Evolutionary conservation across 1,140 invertebrate species (phyloP), one percentile per base, ranked within the genome.

Genomic region (Mercenaria mercenaria): DNA sequence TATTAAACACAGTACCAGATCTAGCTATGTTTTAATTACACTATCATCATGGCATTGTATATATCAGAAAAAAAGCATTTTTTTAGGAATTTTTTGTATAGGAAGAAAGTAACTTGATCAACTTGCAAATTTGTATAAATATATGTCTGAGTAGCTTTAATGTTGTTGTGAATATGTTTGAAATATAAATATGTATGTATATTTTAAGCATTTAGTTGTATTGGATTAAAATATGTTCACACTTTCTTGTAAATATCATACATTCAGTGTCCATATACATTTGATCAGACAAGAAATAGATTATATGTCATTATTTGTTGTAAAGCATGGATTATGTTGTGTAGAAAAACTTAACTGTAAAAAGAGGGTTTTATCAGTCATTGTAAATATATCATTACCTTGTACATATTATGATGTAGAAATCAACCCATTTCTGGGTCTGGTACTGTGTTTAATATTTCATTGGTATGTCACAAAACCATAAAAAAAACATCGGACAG

Each of bases 41-140:
- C n/a, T 29, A 6, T 56, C 26, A 29, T 47, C 43, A 47, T 47
- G 6, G 6, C 26, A 8, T 64, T 64, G 59, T 64, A 64, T n/a
- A 64, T 64, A 64, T 29, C 3, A n/a, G 59, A 64, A 23, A 3
- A 56, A n/a, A 29, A n/a, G n/a, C 59, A 64, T 64, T 29, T 29
- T 64, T 64, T 29, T 64, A n/a, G 10, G n/a, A n/a, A 64, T 64
- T 29, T n/a, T 64, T 64, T 64, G 59, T 64, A 64, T 29, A 64
- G 20, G n/a, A 56, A 56, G 20, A 20, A 47, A 47, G 15, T 4
- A 56, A 13, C 15, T 47, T 18, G 8, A 47, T 18, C 8, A 8
- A 47, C 43, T 47, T 47, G n/a, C n/a, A n/a, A n/a, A n/a, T n/a
- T n/a, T n/a, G n/a, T n/a, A n/a, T n/a, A n/a, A n/a, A n/a, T n/a